Evolutionary conservation across 2,888 invertebrate genomes (phyloP).

Genomic region (Neoaliturus tenellus): DNA sequence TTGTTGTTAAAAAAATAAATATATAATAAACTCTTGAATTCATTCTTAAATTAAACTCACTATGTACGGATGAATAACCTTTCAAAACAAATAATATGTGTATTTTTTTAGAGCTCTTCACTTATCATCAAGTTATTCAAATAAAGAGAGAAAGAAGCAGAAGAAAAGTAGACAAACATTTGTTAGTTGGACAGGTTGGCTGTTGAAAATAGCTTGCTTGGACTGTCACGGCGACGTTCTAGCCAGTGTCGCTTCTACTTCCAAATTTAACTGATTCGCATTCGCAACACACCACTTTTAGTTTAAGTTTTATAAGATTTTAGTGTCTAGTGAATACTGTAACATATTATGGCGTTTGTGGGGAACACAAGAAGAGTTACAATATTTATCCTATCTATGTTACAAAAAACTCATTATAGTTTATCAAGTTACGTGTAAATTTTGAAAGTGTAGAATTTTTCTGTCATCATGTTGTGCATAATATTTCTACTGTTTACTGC

Average conservation of each 20-base stretch:
- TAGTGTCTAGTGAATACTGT: neutral
- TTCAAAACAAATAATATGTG: too few relatives aligned
- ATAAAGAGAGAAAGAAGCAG: slow-evolving; percentile 6
- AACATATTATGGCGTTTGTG: neutral
- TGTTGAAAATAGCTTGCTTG: slow-evolving; percentile 35
- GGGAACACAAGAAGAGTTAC: neutral
- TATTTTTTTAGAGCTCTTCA: neutral
- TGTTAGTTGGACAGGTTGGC: slow-evolving; percentile 40
- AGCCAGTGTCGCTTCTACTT: slow-evolving; percentile 24
- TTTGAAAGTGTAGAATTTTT: neutral
- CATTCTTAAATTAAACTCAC: too few relatives aligned
- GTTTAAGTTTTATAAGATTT: neutral
- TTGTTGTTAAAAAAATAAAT: too few relatives aligned
- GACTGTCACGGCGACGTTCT: slow-evolving; percentile 14
- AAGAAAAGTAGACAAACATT: slow-evolving; percentile 35
- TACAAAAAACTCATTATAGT: neutral
- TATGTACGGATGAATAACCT: too few relatives aligned
- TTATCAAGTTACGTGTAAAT: neutral
- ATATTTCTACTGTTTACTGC: neutral
- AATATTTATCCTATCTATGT: neutral
- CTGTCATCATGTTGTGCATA: neutral
- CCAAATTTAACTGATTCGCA: slow-evolving; percentile 27
- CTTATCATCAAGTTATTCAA: neutral
- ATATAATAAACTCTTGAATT: too few relatives aligned
- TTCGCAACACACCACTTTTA: neutral